These are phyloP conservation scores for Trachythela sp. DNA, from an alignment of 64 coral and sea anemone genomes.

Conservation along the genomic window DNA sequence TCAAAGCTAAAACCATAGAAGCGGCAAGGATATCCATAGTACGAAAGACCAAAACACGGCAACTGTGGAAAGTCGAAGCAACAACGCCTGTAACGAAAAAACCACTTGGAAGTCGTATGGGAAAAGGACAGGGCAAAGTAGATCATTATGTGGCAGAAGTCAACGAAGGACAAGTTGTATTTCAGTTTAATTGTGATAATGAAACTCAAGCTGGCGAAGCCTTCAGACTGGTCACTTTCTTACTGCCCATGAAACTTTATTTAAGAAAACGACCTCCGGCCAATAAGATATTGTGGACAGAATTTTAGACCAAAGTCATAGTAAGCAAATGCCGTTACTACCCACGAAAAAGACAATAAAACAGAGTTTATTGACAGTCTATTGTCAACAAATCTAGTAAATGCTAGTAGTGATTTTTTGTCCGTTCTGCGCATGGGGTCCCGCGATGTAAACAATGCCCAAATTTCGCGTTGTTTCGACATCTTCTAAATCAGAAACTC, in stretches of 20 bases:
- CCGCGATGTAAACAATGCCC: too few relatives aligned
- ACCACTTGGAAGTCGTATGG: conserved; percentile 84
- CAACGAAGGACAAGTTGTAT: conserved; percentile 81
- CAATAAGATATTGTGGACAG: conserved; percentile 82
- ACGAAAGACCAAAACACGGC: conserved; percentile 88
- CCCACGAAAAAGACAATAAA: too few relatives aligned
- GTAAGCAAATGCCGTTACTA: background rate
- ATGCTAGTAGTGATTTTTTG: too few relatives aligned
- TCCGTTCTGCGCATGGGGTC: too few relatives aligned
- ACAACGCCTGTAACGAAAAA: conserved; percentile 79
- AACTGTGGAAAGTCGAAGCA: conserved; percentile 82
- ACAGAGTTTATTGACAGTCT: background rate
- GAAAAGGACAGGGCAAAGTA: conserved; percentile 93
- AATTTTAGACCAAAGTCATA: conserved; percentile 50
- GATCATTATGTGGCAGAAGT: conserved; percentile 82
- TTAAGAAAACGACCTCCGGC: conserved; percentile 74
- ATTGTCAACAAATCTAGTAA: too few relatives aligned
- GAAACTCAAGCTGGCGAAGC: conserved; percentile 72
- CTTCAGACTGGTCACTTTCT: conserved; percentile 61
- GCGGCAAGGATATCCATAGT: conserved; percentile 81
- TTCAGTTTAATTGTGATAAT: conserved; percentile 94
- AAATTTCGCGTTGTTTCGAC: too few relatives aligned
- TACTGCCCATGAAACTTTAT: conserved; percentile 72
- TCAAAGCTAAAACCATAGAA: conserved; percentile 79
- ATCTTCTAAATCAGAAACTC: too few relatives aligned